These are phyloP conservation scores for Carassius auratus DNA, from an alignment of 2,113 vertebrate species.

Conservation along the genomic window DNA sequence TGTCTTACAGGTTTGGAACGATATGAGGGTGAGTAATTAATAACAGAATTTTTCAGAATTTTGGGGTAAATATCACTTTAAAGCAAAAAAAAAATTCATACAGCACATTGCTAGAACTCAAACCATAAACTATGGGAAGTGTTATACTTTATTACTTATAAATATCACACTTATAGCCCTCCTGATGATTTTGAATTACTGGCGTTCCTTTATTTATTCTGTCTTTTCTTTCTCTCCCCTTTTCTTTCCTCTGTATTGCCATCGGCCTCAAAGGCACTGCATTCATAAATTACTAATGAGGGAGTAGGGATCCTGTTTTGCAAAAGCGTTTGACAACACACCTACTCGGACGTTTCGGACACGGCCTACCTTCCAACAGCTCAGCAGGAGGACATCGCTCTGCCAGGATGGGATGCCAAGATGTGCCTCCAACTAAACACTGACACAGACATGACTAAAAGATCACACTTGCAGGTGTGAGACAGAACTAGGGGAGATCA, in stretches of 20 bases:
- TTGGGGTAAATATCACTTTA: not conserved
- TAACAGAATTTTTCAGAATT: not conserved
- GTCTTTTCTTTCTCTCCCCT: not conserved
- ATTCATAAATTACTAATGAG: constrained; percentile 73
- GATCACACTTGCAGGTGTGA: constrained; percentile 17
- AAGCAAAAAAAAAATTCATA: not conserved
- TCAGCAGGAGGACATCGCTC: constrained; percentile 15
- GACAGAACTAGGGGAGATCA: constrained; percentile 25
- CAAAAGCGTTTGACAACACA: constrained; percentile 59
- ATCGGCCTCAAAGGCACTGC: constrained; percentile 36
- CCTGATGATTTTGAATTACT: not conserved
- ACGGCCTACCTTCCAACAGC: constrained; percentile 13
- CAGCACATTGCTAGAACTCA: not conserved
- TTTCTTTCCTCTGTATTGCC: constrained; percentile 32
- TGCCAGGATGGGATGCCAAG: constrained; percentile 31
- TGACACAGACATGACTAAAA: constrained; percentile 32
- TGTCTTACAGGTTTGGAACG: too few relatives aligned
- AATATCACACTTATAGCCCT: not conserved
- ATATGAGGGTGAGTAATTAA: not conserved
- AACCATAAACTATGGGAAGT: not conserved
- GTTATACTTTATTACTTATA: not conserved
- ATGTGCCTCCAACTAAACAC: constrained; percentile 13
- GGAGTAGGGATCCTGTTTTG: constrained; percentile 57
- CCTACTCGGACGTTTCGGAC: constrained; percentile 33
- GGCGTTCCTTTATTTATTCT: not conserved